Base-by-base conservation (phyloP, 2,888 invertebrate genomes). In the Escarpia spicata region DNA sequence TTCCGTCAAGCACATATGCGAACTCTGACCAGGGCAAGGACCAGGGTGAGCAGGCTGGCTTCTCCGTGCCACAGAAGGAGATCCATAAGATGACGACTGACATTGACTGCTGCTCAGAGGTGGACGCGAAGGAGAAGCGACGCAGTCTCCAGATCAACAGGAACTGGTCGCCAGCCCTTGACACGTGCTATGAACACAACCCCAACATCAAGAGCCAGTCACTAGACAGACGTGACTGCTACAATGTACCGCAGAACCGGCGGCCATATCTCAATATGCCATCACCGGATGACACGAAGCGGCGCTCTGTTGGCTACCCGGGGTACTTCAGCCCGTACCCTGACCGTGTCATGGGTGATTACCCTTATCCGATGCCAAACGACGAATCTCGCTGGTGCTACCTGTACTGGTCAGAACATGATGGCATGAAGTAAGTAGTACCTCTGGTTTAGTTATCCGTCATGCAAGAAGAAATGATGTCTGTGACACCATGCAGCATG, bases 91-190 rank as follows among this genome's bases (percentile, higher is more conserved):
- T 75, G 75, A 75, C 75, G 75, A 75, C 75, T 75, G 75, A 75
- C n/a, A 75, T 75, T n/a, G 75, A 75, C n/a, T 26, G 26, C 75
- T 75, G 75, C 75, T 75, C 75, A 26, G 75, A 75, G 75, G 75
- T 75, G 75, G 75, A 75, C n/a, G 19, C 75, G 26, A 75, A 75
- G 75, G 75, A 75, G 26, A 75, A 75, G n/a, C 43, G 91, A 2
- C 91, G 91, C n/a, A 52, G 45, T n/a, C 37, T 58, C 15, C 37
- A 44, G 44, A 58, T 52, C n/a, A 43, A 43, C 43, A 43, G 43
- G 43, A 91, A 91, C n/a, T 91, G 91, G 91, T 43, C 91, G 3
- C 91, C 91, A 6, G 45, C 52, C 44, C 91, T 91, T 12, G 91
- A 91, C n/a, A 91, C 91, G 15, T 91, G 91, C 58, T 91, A 91